Conservation (phyloP, 2,113 vertebrate genomes). For the Promerops cafer region DNA sequence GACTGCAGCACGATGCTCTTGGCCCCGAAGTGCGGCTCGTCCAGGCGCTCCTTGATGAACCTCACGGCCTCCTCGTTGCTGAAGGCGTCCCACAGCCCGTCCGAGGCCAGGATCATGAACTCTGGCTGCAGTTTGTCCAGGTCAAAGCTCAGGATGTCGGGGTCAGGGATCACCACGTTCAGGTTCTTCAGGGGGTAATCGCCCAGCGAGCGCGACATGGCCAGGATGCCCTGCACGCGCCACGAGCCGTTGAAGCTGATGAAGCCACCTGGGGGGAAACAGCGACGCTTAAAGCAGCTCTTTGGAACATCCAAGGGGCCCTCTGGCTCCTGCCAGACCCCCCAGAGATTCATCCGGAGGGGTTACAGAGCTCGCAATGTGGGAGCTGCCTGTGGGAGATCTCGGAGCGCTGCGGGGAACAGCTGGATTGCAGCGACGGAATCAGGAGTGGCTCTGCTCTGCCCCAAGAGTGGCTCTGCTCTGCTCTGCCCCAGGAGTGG, state of each 20-base stretch:
- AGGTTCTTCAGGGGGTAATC: slow-evolving; percentile 98
- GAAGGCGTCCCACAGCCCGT: slow-evolving; percentile 98
- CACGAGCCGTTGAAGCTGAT: slow-evolving; percentile 99
- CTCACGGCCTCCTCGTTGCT: slow-evolving; percentile 97
- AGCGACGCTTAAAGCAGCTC: not conserved
- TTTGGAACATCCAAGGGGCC: too few species aligned
- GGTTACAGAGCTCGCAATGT: not conserved
- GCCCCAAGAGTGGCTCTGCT: not conserved
- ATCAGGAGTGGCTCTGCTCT: not conserved
- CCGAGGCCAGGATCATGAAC: slow-evolving; percentile 98
- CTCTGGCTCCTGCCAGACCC: not conserved
- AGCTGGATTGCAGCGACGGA: not conserved
- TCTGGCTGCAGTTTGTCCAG: slow-evolving; percentile 94
- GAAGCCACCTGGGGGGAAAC: slow-evolving; percentile 84
- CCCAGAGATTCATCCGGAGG: not conserved
- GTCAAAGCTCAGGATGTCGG: slow-evolving; percentile 93
- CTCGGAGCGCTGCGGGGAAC: accelerated
- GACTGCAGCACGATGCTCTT: slow-evolving; percentile 98
- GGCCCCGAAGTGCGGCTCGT: slow-evolving; percentile 95
- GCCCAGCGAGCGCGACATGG: slow-evolving; percentile 96
- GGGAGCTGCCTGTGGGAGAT: not conserved
- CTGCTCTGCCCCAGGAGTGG: not conserved
- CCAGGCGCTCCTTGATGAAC: slow-evolving; percentile 93
- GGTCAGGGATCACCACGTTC: slow-evolving; percentile 92
- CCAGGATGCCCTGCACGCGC: slow-evolving; percentile 96